A percentile compares a stretch with the other conserved stretches of the same genome.
These are phyloP conservation scores for Tor tambroides DNA, from an alignment of 2,113 vertebrate species.

Conservation along the genomic window DNA sequence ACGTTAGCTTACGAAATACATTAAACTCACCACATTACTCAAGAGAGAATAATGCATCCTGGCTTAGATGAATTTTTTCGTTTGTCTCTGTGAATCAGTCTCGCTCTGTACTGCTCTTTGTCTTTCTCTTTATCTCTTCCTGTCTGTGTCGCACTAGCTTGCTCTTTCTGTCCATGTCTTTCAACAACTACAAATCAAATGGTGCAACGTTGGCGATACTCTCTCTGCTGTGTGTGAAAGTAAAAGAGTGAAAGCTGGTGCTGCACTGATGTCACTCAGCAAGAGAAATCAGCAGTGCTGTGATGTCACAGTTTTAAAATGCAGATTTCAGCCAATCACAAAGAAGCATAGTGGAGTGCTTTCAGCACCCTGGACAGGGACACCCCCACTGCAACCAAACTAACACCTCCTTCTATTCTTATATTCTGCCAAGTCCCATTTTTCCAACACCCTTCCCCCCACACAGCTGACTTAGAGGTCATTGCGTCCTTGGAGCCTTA, in stretches of 20 bases:
- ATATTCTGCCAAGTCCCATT: neutral
- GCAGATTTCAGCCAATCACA: neutral
- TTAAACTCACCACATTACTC: neutral
- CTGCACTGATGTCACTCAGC: constrained; percentile 32
- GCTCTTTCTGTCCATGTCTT: constrained; percentile 12
- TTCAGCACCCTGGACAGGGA: constrained; percentile 49
- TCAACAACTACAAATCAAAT: constrained; percentile 15
- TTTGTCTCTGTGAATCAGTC: neutral
- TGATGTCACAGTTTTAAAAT: constrained; percentile 22
- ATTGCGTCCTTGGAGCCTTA: constrained; percentile 50
- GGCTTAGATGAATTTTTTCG: neutral
- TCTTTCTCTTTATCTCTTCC: neutral
- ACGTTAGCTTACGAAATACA: neutral
- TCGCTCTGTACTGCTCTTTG: neutral
- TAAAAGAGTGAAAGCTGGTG: neutral
- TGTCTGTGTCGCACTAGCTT: neutral
- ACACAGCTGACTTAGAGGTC: constrained; percentile 46
- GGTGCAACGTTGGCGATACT: neutral
- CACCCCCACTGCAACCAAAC: neutral
- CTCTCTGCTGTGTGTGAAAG: neutral
- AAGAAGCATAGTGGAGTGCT: neutral
- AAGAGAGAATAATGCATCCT: neutral
- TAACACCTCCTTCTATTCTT: neutral
- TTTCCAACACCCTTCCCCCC: constrained; percentile 26
- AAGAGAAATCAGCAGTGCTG: constrained; percentile 23